Base-by-base conservation (phyloP, 1,140 invertebrate genomes). In the Drosophila obscura region DNA sequence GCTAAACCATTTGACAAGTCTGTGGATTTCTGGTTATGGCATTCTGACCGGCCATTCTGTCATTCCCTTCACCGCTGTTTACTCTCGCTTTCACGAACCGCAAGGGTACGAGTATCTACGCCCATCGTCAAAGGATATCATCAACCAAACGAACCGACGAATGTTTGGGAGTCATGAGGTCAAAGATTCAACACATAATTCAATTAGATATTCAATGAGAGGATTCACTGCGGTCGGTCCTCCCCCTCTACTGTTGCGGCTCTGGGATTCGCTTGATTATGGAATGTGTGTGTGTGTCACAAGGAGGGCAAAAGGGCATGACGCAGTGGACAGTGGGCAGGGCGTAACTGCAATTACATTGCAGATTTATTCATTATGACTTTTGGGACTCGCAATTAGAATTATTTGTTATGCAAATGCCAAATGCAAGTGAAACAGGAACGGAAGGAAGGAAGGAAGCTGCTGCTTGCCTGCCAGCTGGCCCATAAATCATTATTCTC, bases 341-440 rank as follows among this genome's bases (percentile, higher is more conserved):
- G 45, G 13, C 35, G 60, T 62, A 50, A 66, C 50, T 58, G 65
- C 67, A 71, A 71, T 71, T 71, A 71, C 67, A 58, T 71, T 4
- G 45, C 67, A 71, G 57, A 69, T 69, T 71, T 69, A 71, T 71
- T 71, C 67, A 71, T 71, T 71, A 71, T 58, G 52, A 26, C 66
- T 39, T 44, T 66, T 39, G 50, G 28, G 26, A 57, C 35, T 39
- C 2, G 13, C 13, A 8, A 28, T 31, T 53, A 35, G 16, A 73
- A 73, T 43, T 31, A 60, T 72, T 61, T 73, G 41, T 39, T 72
- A 72, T 73, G 57, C 46, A 73, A 72, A 72, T 50, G 43, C 65
- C 8, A 11, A 26, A 50, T 72, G 31, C 48, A 43, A 61, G 66
- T 71, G 48, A 72, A 72, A 28, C 39, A 48, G 11, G 1, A 28